phyloP scores from a whole-genome alignment of 2,113 vertebrate genomes.

The Callopanchax toddi region DNA sequence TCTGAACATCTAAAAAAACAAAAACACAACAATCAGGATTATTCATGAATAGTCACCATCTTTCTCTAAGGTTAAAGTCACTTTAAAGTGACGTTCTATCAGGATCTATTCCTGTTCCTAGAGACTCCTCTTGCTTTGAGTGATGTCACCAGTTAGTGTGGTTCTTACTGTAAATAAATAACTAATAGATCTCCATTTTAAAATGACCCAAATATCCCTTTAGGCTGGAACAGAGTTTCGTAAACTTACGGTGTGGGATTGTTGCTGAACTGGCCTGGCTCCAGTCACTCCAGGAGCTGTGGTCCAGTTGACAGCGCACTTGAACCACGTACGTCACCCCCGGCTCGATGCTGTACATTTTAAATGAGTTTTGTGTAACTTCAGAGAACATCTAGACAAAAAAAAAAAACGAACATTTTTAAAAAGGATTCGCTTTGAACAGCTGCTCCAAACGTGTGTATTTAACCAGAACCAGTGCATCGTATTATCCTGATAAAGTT shows the following conservation, averaged over 20 bases:
- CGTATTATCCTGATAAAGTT: not conserved
- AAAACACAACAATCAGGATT: too few species aligned
- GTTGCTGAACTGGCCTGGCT: conserved; percentile 47
- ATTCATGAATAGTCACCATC: not conserved
- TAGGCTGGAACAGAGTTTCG: not conserved
- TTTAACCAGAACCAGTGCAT: not conserved
- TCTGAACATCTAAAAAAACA: conserved; percentile 71
- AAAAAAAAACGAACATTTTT: not conserved
- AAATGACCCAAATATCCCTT: too few species aligned
- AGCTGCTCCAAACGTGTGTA: not conserved
- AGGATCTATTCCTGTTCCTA: too few species aligned
- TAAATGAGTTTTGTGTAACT: conserved; percentile 82
- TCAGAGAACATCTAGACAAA: conserved; percentile 78
- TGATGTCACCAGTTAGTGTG: too few species aligned
- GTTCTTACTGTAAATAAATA: too few species aligned
- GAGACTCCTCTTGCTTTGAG: too few species aligned
- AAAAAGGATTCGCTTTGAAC: not conserved
- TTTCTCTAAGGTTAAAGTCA: too few species aligned
- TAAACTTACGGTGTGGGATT: conserved; percentile 69
- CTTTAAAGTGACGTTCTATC: too few species aligned
- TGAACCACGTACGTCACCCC: conserved; percentile 82
- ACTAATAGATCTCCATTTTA: too few species aligned
- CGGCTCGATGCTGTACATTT: conserved; percentile 81
- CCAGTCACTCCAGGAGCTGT: conserved; percentile 81
- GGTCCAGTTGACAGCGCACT: conserved; percentile 87